Evolutionary conservation across 2,113 vertebrate genomes (phyloP).

Genomic region (Penelope pileata): DNA sequence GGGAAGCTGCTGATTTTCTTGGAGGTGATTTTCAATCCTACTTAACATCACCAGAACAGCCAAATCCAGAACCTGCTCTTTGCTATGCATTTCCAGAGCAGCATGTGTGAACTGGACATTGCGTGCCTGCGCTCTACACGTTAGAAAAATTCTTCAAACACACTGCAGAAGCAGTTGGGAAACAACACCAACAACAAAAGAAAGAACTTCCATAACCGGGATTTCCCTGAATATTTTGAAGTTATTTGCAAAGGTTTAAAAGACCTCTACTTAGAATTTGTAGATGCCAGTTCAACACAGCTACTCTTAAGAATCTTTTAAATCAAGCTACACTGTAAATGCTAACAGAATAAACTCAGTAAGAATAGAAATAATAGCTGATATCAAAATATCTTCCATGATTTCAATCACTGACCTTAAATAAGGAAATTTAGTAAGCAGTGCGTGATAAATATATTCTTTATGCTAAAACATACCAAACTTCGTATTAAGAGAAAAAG

Average conservation of each 20-base stretch:
- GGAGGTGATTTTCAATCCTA: neutral
- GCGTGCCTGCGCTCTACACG: neutral
- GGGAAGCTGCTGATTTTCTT: conserved; percentile 7
- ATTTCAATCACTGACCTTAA: neutral
- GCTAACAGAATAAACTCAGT: neutral
- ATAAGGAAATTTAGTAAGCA: neutral
- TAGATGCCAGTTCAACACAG: neutral
- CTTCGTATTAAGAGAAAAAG: neutral
- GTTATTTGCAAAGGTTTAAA: neutral
- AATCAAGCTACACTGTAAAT: neutral
- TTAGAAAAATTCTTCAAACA: neutral
- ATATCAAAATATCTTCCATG: neutral
- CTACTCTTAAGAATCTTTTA: neutral
- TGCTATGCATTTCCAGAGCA: neutral
- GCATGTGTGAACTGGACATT: neutral
- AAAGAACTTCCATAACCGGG: neutral
- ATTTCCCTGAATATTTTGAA: neutral
- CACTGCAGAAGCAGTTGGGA: neutral
- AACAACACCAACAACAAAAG: neutral
- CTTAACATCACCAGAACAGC: neutral
- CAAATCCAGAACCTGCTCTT: neutral
- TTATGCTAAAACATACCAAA: neutral
- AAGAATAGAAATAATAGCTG: neutral
- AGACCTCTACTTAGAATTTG: neutral
- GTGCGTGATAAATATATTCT: too few species aligned